Evolutionary conservation across 2,797 vertebrate genomes (phyloP).

Genomic region (Sorex maritimensis): DNA sequence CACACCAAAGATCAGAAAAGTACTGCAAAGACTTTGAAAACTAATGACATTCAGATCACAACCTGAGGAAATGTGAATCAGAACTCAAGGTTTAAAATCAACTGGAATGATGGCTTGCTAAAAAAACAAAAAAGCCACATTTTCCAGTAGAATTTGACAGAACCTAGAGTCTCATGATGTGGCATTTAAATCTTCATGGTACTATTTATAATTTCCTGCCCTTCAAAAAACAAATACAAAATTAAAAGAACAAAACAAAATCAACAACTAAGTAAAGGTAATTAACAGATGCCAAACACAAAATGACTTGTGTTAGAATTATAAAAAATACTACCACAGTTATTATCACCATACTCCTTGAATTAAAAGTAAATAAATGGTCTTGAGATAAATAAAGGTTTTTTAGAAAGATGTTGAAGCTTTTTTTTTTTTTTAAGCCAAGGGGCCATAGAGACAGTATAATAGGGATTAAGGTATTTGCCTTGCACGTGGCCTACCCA

Average conservation of each 20-base stretch:
- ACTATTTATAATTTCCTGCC: slow-evolving; percentile 69
- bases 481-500: too few species aligned
- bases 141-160: slow-evolving; percentile 44
- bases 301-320: slow-evolving; percentile 66
- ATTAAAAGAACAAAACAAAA: not conserved
- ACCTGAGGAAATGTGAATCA: not conserved
- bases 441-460: not conserved
- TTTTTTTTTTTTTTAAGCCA: not conserved
- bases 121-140: not conserved
- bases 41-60: not conserved
- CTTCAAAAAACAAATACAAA: slow-evolving; percentile 47
- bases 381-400: not conserved
- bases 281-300: slow-evolving; percentile 49
- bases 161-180: slow-evolving; percentile 39
- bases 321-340: not conserved
- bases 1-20: too few species aligned
- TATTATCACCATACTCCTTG: not conserved
- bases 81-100: slow-evolving; percentile 30
- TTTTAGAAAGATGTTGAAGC: slow-evolving; percentile 17
- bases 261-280: slow-evolving; percentile 65
- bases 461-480: too few species aligned
- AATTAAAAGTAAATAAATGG: slow-evolving; percentile 18
- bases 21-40: not conserved
- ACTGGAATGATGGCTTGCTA: not conserved
- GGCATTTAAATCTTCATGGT: slow-evolving; percentile 41